Base-by-base conservation (phyloP, 2,113 vertebrate genomes). In the Ailurus styani region DNA sequence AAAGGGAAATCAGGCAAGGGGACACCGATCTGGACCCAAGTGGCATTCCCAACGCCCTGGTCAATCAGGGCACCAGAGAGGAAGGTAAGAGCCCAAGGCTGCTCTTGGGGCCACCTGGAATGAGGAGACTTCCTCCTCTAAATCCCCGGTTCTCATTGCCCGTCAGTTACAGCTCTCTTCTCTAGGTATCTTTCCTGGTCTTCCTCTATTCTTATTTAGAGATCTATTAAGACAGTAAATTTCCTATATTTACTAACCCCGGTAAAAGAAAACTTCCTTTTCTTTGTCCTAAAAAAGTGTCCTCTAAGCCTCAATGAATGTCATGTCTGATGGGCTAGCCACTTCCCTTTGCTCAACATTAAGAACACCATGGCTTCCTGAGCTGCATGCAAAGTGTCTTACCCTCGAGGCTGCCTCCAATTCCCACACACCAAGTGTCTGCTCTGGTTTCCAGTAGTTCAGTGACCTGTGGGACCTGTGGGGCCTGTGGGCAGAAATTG, bases 271-370 rank as follows among this genome's bases (percentile, higher is more conserved):
- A 96, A 77, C 90, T 96, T 96, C 87, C 91, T 87, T 96, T 95
- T 96, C 72, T 96, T 90, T 70, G 70, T 20, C 45, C 57, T 83
- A 90, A 97, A 97, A 93, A 64, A 18, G 55, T 70, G 31, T 93
- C 54, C 60, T 95, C 47, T 79, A 68, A 81, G 92, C 34, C 55
- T 92, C 42, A 78, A 23, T 5, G 23, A 62, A 23, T 64, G 73
- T 90, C 92, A 84, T 23, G 62, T 96, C 97, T 98, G 83, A 97
- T 95, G 87, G 5, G 17, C 34, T 70, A 62, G 75, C 87, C 94
- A 97, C 95, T 98, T 96, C 97, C 96, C 92, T 95, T 96, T 96
- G 57, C 90, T 95, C 17, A 78, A 62, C 37, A 77, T 79, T 1
- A n/a, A 85, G 52, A 85, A 60, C 1, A 4, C 54, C 90, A 85